A percentile compares a stretch with the other conserved stretches of the same genome.
Conservation (phyloP, 2,113 vertebrate genomes). For the Gymnarchus niloticus region DNA sequence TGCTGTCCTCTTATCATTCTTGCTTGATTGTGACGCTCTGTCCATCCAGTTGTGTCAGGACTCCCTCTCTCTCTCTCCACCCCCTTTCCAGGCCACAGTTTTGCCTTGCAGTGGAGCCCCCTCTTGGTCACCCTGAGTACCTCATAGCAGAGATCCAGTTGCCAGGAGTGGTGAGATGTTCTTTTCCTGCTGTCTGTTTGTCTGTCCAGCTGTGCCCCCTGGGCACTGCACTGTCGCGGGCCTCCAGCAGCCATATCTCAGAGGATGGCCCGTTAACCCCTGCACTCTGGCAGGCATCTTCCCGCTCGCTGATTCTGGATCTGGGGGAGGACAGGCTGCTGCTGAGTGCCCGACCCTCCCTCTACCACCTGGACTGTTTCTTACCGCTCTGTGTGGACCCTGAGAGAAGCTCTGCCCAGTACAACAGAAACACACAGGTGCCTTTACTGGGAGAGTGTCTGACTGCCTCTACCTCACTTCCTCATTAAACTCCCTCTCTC, state of each 20-base stretch:
- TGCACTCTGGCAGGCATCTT: slow-evolving; percentile 40
- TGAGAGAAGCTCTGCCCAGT: slow-evolving; percentile 69
- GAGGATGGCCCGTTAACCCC: neutral
- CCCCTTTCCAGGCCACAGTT: slow-evolving; percentile 58
- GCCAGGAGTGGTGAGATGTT: slow-evolving; percentile 71
- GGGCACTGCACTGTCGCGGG: too few relatives aligned
- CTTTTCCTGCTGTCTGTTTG: neutral
- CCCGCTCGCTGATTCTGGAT: slow-evolving; percentile 67
- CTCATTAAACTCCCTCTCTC: neutral
- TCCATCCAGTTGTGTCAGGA: neutral
- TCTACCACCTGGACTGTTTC: slow-evolving; percentile 69
- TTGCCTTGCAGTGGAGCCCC: slow-evolving; percentile 60
- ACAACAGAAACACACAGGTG: slow-evolving; percentile 70
- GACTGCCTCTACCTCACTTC: neutral
- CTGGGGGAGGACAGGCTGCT: slow-evolving; percentile 75
- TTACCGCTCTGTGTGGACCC: slow-evolving; percentile 64
- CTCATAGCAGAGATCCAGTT: slow-evolving; percentile 74
- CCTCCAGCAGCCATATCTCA: too few relatives aligned
- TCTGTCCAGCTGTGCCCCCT: neutral
- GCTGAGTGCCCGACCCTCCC: slow-evolving; percentile 60
- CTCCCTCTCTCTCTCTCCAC: neutral
- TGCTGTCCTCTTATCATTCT: neutral
- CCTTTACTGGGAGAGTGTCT: neutral
- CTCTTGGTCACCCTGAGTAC: slow-evolving; percentile 56
- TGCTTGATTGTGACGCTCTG: neutral